These are phyloP conservation scores for Drosophila bocki DNA, from an alignment of 1,140 invertebrate species.

Conservation along the genomic window DNA sequence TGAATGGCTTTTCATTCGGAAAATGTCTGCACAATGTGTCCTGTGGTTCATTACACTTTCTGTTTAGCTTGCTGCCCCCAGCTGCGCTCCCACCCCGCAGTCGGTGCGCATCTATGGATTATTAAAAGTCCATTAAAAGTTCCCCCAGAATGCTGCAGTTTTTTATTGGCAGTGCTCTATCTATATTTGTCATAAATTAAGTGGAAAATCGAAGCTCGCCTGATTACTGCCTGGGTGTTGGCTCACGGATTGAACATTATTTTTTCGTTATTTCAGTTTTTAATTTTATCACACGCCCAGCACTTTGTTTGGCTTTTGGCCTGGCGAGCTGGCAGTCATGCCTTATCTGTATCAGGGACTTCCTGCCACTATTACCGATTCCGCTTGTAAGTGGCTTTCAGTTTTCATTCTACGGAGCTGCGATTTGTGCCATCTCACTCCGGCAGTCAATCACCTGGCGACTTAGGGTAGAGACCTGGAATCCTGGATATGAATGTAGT, in stretches of 20 bases:
- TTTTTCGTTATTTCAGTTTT: conserved; percentile 35
- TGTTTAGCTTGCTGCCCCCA: conserved; percentile 58
- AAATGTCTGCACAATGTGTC: conserved; percentile 78
- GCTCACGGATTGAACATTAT: conserved; percentile 47
- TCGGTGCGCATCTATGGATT: conserved; percentile 45
- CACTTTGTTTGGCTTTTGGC: conserved; percentile 69
- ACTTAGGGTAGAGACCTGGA: background rate
- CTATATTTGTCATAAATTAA: conserved; percentile 70
- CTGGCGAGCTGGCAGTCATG: conserved; percentile 41
- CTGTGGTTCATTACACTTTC: conserved; percentile 80
- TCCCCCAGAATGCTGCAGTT: conserved; percentile 48
- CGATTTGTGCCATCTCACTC: conserved; percentile 8
- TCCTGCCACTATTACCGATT: conserved; percentile 13
- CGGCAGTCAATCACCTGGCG: conserved; percentile 7
- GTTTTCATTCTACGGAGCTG: conserved; percentile 25
- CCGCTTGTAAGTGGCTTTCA: conserved; percentile 28
- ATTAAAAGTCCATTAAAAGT: conserved; percentile 81
- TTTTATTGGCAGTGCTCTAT: conserved; percentile 29
- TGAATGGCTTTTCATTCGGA: conserved; percentile 76
- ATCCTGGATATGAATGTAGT: background rate
- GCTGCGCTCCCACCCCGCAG: background rate
- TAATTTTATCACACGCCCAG: conserved; percentile 58
- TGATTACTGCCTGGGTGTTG: conserved; percentile 46
- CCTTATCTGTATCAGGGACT: conserved; percentile 59
- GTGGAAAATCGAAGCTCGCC: conserved; percentile 45